Percentiles rank a stretch among this genome's conserved stretches.
These are phyloP conservation scores for Pseudorhombus dupliciocellatus DNA, from an alignment of 2,113 vertebrate genomes.

Conservation along the genomic window DNA sequence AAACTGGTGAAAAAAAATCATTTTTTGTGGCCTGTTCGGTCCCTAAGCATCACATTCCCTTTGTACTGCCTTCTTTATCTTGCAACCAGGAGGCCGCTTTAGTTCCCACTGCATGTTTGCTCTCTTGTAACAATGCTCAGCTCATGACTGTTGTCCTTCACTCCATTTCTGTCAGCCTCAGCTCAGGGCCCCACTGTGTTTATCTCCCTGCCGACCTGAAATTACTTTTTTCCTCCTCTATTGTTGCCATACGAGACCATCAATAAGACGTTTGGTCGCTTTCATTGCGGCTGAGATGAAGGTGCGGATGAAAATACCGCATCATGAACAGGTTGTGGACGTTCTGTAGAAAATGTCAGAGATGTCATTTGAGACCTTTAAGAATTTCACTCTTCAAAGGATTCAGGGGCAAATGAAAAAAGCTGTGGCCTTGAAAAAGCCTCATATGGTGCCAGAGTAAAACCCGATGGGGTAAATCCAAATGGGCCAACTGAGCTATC, in stretches of 20 bases:
- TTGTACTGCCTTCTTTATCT: slow-evolving; percentile 47
- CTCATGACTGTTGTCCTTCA: slow-evolving; percentile 28
- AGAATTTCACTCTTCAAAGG: neutral
- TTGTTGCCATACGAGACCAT: slow-evolving; percentile 37
- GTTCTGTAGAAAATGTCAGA: slow-evolving; percentile 14
- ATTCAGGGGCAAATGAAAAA: slow-evolving; percentile 5
- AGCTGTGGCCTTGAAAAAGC: neutral
- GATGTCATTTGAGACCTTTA: neutral
- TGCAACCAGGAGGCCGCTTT: slow-evolving; percentile 8
- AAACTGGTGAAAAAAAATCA: slow-evolving; percentile 43
- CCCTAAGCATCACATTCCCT: slow-evolving; percentile 19
- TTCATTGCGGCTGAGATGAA: slow-evolving; percentile 23
- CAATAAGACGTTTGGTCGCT: slow-evolving; percentile 17
- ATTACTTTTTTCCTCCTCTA: slow-evolving; percentile 26
- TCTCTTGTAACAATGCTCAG: slow-evolving; percentile 29
- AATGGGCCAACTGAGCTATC: slow-evolving; percentile 26
- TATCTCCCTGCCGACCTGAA: slow-evolving; percentile 52
- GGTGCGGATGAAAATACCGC: slow-evolving; percentile 1
- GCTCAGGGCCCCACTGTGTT: slow-evolving; percentile 17
- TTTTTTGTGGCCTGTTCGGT: slow-evolving; percentile 32
- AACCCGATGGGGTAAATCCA: slow-evolving; percentile 12
- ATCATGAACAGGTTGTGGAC: neutral
- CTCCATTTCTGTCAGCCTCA: slow-evolving; percentile 39
- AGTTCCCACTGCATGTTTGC: slow-evolving; percentile 4
- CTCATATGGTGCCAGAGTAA: slow-evolving; percentile 6